Evolutionary conservation across 2,888 invertebrate genomes (phyloP).

Genomic region (Dolomedes plantarius): DNA sequence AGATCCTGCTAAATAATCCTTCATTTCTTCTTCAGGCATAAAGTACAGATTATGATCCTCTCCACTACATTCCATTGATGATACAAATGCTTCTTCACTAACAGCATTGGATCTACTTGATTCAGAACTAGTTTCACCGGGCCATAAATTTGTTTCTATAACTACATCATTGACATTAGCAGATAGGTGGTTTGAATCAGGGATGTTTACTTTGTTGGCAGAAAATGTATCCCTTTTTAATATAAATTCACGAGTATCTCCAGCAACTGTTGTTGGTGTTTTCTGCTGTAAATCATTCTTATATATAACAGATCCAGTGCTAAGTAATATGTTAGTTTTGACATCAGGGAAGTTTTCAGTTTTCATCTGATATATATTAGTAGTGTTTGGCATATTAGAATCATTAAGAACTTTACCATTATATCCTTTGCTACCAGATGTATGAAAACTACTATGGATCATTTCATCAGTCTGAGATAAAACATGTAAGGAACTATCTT

Average conservation of each 20-base stretch:
- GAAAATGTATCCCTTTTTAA: neutral
- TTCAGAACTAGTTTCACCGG: neutral
- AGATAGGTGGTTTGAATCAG: neutral
- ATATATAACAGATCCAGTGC: neutral
- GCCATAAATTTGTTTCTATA: neutral
- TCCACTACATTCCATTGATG: neutral
- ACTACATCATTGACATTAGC: conserved; percentile 8
- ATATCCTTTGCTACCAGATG: neutral
- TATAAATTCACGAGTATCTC: neutral
- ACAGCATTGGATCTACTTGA: neutral
- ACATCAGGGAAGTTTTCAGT: neutral
- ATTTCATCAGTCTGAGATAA: neutral
- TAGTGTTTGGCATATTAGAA: neutral
- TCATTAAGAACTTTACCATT: neutral
- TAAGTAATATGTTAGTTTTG: neutral
- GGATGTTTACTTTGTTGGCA: neutral
- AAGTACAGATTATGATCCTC: neutral
- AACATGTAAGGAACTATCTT: neutral
- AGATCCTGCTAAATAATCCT: neutral
- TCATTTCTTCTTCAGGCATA: neutral
- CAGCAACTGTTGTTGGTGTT: neutral
- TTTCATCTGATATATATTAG: neutral
- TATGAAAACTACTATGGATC: neutral
- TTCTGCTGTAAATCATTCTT: neutral
- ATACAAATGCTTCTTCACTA: neutral